Evolutionary conservation across 2,113 vertebrate species (phyloP).

Genomic region (Athene noctua): DNA sequence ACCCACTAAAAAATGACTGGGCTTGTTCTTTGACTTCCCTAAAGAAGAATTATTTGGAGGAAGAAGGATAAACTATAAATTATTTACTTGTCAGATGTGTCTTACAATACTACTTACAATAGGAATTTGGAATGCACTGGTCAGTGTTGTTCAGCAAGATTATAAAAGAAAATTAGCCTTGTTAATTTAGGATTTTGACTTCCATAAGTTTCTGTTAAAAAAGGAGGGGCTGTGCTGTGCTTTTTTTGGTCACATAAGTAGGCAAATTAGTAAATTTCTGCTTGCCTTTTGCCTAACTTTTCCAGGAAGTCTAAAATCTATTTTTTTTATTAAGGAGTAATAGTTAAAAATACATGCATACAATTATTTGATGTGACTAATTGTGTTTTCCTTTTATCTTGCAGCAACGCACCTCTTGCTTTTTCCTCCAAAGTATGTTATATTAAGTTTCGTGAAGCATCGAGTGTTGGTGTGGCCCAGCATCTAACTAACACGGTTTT

Average conservation of each 20-base stretch:
- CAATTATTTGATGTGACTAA: background rate
- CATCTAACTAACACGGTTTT: constrained; percentile 99
- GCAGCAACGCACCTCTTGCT: constrained; percentile 89
- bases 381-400: constrained; percentile 62
- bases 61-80: background rate
- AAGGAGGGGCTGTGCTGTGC: background rate
- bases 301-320: background rate
- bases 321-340: background rate
- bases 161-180: background rate
- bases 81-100: background rate
- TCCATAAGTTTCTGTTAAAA: background rate
- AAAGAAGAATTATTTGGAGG: background rate
- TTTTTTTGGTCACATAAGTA: background rate
- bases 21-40: background rate
- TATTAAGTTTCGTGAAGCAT: constrained; percentile 93
- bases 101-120: background rate
- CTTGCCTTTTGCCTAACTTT: background rate
- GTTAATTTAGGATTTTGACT: background rate
- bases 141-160: background rate
- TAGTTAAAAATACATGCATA: background rate
- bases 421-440: constrained; percentile 99
- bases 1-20: background rate
- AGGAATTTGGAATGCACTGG: background rate
- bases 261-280: background rate
- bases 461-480: constrained; percentile 97